Conservation (phyloP, 2,797 vertebrate species). For the Brotula barbata region DNA sequence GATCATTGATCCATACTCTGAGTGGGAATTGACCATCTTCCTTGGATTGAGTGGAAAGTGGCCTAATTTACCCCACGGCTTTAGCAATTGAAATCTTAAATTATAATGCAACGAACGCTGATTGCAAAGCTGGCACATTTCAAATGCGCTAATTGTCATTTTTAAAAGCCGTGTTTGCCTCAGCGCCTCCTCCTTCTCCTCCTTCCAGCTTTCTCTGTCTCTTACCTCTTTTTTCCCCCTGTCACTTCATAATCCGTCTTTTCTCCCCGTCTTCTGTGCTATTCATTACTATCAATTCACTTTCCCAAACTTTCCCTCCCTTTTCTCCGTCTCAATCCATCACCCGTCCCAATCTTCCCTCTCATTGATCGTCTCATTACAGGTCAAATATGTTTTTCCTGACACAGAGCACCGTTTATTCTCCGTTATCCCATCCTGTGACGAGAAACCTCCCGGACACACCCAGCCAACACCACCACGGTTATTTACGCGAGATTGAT, state of each 20-base stretch:
- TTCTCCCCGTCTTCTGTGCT: conserved; percentile 20
- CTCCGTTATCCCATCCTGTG: conserved; percentile 11
- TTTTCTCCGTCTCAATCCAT: conserved; percentile 52
- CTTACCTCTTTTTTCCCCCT: conserved; percentile 12
- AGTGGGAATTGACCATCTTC: conserved; percentile 48
- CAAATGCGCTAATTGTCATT: conserved; percentile 25
- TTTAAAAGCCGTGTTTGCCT: conserved; percentile 18
- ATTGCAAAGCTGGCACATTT: conserved; percentile 55
- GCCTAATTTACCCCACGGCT: conserved; percentile 54
- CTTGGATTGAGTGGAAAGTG: conserved; percentile 52
- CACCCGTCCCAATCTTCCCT: conserved; percentile 60
- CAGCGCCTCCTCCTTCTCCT: neutral
- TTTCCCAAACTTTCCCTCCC: conserved; percentile 42
- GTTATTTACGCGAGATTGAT: neutral
- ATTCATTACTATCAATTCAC: conserved; percentile 64
- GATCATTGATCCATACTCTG: conserved; percentile 63
- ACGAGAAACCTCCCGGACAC: conserved; percentile 1
- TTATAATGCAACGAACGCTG: conserved; percentile 50
- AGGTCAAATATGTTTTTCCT: conserved; percentile 50
- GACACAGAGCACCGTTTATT: conserved; percentile 41
- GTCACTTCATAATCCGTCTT: neutral
- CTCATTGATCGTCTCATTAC: conserved; percentile 66
- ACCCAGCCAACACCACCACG: neutral
- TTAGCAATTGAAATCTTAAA: conserved; percentile 37
- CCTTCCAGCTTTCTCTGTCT: neutral